Evolutionary conservation across 2,888 invertebrate species (phyloP).

Genomic region (Pachliopta kotzebuea): DNA sequence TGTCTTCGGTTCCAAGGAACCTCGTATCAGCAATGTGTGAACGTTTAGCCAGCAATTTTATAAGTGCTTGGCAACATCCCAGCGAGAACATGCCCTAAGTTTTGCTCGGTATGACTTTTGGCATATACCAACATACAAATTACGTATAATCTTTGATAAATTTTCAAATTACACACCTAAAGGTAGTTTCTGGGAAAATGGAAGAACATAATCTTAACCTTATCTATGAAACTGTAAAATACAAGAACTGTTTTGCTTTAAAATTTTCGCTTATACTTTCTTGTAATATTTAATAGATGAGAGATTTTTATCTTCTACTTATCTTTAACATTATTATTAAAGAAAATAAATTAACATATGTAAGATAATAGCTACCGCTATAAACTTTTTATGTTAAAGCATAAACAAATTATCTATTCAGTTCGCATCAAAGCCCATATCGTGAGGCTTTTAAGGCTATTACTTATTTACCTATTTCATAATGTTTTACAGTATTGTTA

Average conservation of each 20-base stretch:
- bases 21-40: constrained; percentile 4
- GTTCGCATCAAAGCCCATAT: constrained; percentile 12
- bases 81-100: constrained; percentile 11
- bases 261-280: too few relatives aligned
- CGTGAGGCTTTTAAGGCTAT: constrained; percentile 15
- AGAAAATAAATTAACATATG: neutral
- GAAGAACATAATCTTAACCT: too few relatives aligned
- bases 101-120: constrained; percentile 21
- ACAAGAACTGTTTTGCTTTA: too few relatives aligned
- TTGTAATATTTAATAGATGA: neutral
- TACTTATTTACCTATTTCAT: constrained; percentile 13
- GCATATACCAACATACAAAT: neutral
- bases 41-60: constrained; percentile 21
- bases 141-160: neutral
- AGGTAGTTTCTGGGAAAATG: too few relatives aligned
- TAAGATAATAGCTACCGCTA: constrained; percentile 1
- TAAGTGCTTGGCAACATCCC: constrained; percentile 27
- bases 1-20: constrained; percentile 4
- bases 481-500: constrained; percentile 4
- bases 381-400: constrained; percentile 20
- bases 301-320: neutral
- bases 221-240: too few relatives aligned
- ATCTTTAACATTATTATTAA: neutral
- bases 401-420: constrained; percentile 22
- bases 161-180: neutral